These are phyloP conservation scores for Drosophila biarmipes DNA, from an alignment of 1,140 invertebrate genomes.

Conservation along the genomic window DNA sequence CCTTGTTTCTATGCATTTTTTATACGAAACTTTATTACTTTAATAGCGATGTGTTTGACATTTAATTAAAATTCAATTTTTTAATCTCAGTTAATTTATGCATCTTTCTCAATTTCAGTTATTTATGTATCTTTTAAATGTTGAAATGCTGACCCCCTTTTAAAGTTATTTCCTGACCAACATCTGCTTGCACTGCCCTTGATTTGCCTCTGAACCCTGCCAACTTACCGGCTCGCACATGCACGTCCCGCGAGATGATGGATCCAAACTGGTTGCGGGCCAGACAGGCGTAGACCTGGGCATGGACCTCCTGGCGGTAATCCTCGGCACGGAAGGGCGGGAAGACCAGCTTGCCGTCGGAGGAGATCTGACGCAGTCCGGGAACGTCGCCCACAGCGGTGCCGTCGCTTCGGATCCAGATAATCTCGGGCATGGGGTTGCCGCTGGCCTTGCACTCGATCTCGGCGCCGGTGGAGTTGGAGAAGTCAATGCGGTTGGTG, in stretches of 20 bases:
- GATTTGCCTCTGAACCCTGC: constrained; percentile 39
- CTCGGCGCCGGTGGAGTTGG: constrained; percentile 96
- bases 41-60: too few relatives aligned
- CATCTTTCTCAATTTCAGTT: too few relatives aligned
- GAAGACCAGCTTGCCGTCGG: constrained; percentile 97
- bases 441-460: constrained; percentile 97
- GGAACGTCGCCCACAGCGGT: constrained; percentile 95
- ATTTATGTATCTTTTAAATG: too few relatives aligned
- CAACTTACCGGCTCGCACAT: constrained; percentile 95
- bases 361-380: constrained; percentile 93
- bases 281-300: constrained; percentile 96
- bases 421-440: constrained; percentile 95
- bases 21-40: too few relatives aligned
- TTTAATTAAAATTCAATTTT: too few relatives aligned
- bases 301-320: constrained; percentile 96
- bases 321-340: constrained; percentile 96
- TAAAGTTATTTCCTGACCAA: not conserved
- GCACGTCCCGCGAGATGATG: constrained; percentile 95
- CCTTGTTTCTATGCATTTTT: too few relatives aligned
- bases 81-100: not conserved
- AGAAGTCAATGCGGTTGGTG: constrained; percentile 95
- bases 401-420: constrained; percentile 95
- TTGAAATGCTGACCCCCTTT: too few relatives aligned
- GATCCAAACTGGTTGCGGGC: constrained; percentile 95
- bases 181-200: constrained; percentile 33